Base-by-base conservation (phyloP, 1,140 invertebrate species). In the honey bee (Apis mellifera) region DNA sequence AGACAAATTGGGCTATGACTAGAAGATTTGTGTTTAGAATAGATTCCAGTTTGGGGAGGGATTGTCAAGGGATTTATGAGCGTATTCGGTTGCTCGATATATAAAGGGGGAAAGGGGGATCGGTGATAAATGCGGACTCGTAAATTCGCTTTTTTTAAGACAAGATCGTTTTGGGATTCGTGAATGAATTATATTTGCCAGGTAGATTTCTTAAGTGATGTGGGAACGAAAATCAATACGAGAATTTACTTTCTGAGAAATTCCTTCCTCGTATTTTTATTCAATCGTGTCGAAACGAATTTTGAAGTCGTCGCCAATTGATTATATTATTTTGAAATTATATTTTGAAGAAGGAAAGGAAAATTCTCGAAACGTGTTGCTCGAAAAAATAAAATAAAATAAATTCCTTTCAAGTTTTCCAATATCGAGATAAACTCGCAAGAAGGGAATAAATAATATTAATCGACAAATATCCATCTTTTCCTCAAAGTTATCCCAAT, bases 1-100 rank as follows among this genome's bases (percentile, higher is more conserved):
- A 57, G 54, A 72, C 70, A 57, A 72, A 72, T 72, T 72, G 26
- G 26, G 26, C 70, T 57, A 57, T 42, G 70, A 72, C 70, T 32
- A 9, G 23, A 72, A 42, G 70, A 72, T 72, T 72, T 57, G 70
- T 57, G 70, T 57, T 57, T 57, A 57, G 52, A 57, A 72, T 57
- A 21, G 54, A 72, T 32, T 32, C 19, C 19, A 23, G 26, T 15
- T 62, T n/a, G 15, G 17, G 26, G 11, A 13, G 26, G 26, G 23
- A n/a, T n/a, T 42, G 11, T 32, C 26, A 17, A 19, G 52, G 19
- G 1, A 72, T 72, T 57, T 72, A 72, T 15, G 26, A 17, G 19
- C 54, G 26, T 57, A 72, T 72, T 72, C 54, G 52, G 54, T 57
- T 72, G 54, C 52, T 72, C 52, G 48, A 72, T 72, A 57, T 8